Conservation (phyloP, 1,140 invertebrate species). For the Apis cerana region DNA sequence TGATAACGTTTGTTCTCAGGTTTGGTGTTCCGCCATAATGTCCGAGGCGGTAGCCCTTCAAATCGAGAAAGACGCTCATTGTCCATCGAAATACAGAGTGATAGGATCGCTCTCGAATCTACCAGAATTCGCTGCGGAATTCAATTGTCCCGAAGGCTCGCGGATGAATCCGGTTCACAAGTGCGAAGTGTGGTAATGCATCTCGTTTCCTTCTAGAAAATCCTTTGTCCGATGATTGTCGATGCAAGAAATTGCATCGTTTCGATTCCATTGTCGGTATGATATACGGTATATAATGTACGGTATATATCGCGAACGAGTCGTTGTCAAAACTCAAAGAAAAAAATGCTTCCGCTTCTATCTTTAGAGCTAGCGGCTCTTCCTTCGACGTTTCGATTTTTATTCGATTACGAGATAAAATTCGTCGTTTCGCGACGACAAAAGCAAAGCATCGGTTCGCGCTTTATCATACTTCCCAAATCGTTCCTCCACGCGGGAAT, state of each 20-base stretch:
- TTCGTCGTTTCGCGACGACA: neutral
- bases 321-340: conserved; percentile 13
- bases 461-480: neutral
- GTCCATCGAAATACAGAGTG: conserved; percentile 90
- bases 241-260: conserved; percentile 3
- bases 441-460: neutral
- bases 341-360: neutral
- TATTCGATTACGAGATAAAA: neutral
- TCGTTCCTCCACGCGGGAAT: no score
- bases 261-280: conserved; percentile 1
- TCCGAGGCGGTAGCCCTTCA: conserved; percentile 88
- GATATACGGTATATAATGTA: no score
- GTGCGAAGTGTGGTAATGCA: conserved; percentile 94
- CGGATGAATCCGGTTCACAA: conserved; percentile 95
- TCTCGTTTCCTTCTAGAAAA: no score
- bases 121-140: conserved; percentile 92
- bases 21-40: conserved; percentile 93
- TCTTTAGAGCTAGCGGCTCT: neutral
- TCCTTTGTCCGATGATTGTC: neutral
- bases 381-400: neutral
- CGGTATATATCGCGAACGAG: neutral
- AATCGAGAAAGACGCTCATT: conserved; percentile 93
- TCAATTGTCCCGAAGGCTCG: conserved; percentile 89
- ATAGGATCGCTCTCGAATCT: conserved; percentile 95
- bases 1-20: conserved; percentile 79